Evolutionary conservation across 2,797 vertebrate species (phyloP).

Genomic region (Coregonus sp.): DNA sequence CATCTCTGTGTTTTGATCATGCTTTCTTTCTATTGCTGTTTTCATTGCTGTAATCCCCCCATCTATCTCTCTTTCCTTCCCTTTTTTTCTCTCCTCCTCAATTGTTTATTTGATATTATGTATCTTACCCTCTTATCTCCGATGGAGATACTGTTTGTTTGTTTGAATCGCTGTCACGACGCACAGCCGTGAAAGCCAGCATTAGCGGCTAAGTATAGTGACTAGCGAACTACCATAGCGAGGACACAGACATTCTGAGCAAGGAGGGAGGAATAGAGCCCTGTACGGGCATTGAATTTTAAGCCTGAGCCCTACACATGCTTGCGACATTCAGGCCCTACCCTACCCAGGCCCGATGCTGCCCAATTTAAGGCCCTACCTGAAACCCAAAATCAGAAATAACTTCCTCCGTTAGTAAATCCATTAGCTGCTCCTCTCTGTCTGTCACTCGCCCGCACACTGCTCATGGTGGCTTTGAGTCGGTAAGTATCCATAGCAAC

Average conservation of each 20-base stretch:
- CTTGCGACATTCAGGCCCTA: no score
- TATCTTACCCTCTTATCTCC: not conserved
- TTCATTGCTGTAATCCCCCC: not conserved
- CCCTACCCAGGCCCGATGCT: no score
- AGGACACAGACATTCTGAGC: not conserved
- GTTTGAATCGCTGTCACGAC: conserved; percentile 45
- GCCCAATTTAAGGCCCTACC: no score
- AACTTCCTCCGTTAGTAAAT: no score
- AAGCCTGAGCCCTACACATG: no score
- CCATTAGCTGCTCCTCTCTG: no score
- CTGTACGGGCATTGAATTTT: no score
- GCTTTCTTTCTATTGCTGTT: not conserved
- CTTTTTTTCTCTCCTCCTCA: conserved; percentile 10
- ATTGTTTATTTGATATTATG: not conserved
- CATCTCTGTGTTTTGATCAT: not conserved
- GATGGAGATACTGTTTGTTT: conserved; percentile 30
- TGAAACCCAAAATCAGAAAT: no score
- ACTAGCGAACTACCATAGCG: not conserved
- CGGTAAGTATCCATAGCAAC: no score
- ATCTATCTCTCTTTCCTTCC: conserved; percentile 4
- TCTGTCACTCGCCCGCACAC: no score
- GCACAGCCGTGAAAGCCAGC: not conserved
- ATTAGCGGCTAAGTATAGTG: not conserved
- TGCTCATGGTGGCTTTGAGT: no score
- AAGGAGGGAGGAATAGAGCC: not conserved